phyloP scores from a whole-genome alignment of 1,140 invertebrate genomes.

The Cherax destructor region DNA sequence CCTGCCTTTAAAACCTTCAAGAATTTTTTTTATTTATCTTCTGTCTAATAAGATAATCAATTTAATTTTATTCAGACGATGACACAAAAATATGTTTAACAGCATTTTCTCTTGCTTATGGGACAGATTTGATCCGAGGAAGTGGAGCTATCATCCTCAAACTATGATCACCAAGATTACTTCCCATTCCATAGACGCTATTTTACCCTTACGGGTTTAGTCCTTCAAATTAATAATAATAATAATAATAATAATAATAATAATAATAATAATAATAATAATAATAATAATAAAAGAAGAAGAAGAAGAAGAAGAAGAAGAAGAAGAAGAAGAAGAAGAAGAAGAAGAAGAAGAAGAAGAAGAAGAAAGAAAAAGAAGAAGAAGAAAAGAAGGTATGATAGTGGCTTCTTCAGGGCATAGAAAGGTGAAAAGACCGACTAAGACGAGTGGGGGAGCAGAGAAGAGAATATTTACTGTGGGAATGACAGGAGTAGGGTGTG shows the following conservation, averaged over 20 bases:
- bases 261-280: conserved; percentile 5
- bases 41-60: no score
- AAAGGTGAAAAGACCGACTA: not conserved
- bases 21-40: no score
- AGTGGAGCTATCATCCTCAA: no score
- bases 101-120: no score
- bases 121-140: no score
- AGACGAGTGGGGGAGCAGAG: not conserved
- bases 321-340: not conserved
- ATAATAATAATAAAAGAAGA: not conserved
- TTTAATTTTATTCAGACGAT: no score
- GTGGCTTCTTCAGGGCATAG: not conserved
- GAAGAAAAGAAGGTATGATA: not conserved
- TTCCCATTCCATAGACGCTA: no score
- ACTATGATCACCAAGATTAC: not conserved
- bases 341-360: not conserved
- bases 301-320: not conserved
- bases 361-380: not conserved
- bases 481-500: no score
- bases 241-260: not conserved
- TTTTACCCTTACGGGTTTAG: no score
- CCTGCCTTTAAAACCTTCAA: no score
- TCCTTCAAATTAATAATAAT: not conserved
- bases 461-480: no score
- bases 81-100: no score